A percentile compares a stretch with the other conserved stretches of the same genome.
Conservation (phyloP, 2,888 invertebrate genomes). For the Xanthia togata region DNA sequence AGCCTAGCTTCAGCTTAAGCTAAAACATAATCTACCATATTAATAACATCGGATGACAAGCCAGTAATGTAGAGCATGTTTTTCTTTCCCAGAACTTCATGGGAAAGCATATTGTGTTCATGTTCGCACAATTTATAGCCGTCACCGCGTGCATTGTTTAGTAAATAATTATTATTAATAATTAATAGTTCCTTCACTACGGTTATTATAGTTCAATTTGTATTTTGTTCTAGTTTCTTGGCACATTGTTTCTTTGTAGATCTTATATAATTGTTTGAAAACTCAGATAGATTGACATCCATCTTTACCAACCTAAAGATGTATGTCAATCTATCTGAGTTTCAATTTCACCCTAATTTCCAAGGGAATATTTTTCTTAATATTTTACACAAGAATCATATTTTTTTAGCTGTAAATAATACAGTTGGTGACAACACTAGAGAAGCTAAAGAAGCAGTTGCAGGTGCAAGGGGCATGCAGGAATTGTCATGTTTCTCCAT, state of each 20-base stretch:
- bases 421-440: neutral
- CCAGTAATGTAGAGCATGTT: slow-evolving; percentile 37
- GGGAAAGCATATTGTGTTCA: slow-evolving; percentile 51
- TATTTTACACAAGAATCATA: neutral
- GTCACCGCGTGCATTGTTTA: slow-evolving; percentile 46
- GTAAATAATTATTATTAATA: slow-evolving; percentile 38
- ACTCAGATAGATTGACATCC: too few species aligned
- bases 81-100: slow-evolving; percentile 50
- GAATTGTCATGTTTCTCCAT: neutral
- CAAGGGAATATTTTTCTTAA: neutral
- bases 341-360: neutral
- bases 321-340: neutral
- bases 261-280: too few species aligned
- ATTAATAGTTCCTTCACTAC: slow-evolving; percentile 35
- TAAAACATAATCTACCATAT: slow-evolving; percentile 33
- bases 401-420: neutral
- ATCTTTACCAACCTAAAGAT: too few species aligned
- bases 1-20: slow-evolving; percentile 16
- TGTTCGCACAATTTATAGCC: slow-evolving; percentile 58
- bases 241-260: neutral
- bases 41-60: slow-evolving; percentile 48
- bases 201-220: slow-evolving; percentile 17
- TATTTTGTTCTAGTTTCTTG: slow-evolving; percentile 22
- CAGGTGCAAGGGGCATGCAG: neutral
- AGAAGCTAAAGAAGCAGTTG: neutral